These are phyloP conservation scores for Dicerorhinus sumatrensis DNA, from an alignment of 2,113 vertebrate genomes.

Conservation along the genomic window DNA sequence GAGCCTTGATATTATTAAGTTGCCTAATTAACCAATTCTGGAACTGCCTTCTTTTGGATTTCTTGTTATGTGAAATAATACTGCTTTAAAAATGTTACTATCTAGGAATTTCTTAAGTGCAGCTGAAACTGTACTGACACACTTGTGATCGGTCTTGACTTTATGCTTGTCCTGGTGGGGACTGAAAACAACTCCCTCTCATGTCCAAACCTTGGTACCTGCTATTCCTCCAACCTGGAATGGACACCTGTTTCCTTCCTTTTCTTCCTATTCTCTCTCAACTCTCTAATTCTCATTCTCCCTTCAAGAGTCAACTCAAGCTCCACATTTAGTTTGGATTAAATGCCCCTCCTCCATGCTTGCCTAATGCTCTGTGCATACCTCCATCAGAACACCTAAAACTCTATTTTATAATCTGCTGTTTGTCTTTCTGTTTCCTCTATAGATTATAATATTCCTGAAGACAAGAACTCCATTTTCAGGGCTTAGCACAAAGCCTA, in stretches of 20 bases:
- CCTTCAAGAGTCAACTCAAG: neutral
- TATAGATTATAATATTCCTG: neutral
- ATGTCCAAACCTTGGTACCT: neutral
- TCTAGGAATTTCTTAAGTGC: slow-evolving; percentile 8
- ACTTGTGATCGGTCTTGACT: neutral
- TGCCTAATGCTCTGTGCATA: neutral
- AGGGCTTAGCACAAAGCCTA: neutral
- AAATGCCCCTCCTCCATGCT: neutral
- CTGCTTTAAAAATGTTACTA: slow-evolving; percentile 24
- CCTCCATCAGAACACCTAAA: neutral
- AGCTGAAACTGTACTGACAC: neutral
- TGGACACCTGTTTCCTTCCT: neutral
- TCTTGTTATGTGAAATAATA: neutral
- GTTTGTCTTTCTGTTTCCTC: neutral
- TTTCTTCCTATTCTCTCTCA: neutral
- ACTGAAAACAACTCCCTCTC: neutral
- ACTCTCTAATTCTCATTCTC: neutral
- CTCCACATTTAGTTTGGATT: slow-evolving; percentile 8
- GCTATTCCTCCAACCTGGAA: neutral
- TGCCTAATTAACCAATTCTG: neutral
- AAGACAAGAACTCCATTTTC: neutral
- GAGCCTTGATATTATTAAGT: neutral
- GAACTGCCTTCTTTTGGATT: slow-evolving; percentile 11
- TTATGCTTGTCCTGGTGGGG: neutral
- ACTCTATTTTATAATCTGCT: neutral